Percentiles rank a stretch among this genome's conserved stretches.
phyloP scores from a whole-genome alignment of 2,888 invertebrate species.

The Petrophora chlorosata region DNA sequence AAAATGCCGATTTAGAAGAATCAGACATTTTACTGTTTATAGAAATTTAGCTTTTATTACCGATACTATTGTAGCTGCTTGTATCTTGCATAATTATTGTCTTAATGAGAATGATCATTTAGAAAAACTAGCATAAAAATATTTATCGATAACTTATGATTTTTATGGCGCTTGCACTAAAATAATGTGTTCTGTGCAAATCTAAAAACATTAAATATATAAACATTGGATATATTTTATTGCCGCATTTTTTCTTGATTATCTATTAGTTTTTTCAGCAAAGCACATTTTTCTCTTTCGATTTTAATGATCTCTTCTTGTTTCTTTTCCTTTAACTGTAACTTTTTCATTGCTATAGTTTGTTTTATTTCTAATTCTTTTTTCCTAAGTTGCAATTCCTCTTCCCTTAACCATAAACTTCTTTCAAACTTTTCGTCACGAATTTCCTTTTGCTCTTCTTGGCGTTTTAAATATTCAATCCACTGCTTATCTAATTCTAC shows the following conservation, averaged over 20 bases:
- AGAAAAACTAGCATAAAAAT: slow-evolving; percentile 7
- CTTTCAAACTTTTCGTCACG: slow-evolving; percentile 64
- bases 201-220: neutral
- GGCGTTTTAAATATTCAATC: slow-evolving; percentile 63
- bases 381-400: slow-evolving; percentile 60
- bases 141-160: slow-evolving; percentile 16
- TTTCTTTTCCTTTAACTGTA: slow-evolving; percentile 63
- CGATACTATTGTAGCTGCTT: slow-evolving; percentile 64
- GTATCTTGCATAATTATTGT: slow-evolving; percentile 67
- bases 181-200: no score
- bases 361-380: slow-evolving; percentile 67
- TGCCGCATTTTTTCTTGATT: slow-evolving; percentile 44
- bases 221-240: slow-evolving; percentile 27
- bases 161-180: slow-evolving; percentile 9
- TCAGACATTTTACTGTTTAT: slow-evolving; percentile 61
- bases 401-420: slow-evolving; percentile 59
- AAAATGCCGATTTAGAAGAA: slow-evolving; percentile 58
- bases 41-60: slow-evolving; percentile 64
- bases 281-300: slow-evolving; percentile 64
- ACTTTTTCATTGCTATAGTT: slow-evolving; percentile 59
- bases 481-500: slow-evolving; percentile 67
- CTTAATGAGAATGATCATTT: slow-evolving; percentile 48
- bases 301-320: slow-evolving; percentile 66
- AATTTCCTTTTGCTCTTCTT: slow-evolving; percentile 59
- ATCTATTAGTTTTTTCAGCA: slow-evolving; percentile 53